Evolutionary conservation across 2,888 invertebrate species (phyloP).

Genomic region (Tyria jacobaeae): DNA sequence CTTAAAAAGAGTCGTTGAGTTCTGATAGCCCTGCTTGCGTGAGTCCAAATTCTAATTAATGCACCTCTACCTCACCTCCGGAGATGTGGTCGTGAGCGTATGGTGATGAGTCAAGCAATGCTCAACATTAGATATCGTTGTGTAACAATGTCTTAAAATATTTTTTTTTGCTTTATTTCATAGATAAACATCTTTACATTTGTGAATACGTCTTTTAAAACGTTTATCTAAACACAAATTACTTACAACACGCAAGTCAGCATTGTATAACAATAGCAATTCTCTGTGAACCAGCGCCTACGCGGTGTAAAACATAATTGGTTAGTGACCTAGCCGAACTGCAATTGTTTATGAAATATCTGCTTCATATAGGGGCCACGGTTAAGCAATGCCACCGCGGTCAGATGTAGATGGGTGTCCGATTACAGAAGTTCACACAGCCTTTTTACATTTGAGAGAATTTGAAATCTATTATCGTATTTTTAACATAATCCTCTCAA

Average conservation of each 20-base stretch:
- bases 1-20: too few relatives aligned
- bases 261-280: constrained; percentile 13
- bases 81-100: too few relatives aligned
- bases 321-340: constrained; percentile 7
- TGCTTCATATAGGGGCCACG: background rate
- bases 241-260: background rate
- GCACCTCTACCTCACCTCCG: too few relatives aligned
- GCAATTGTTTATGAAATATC: constrained; percentile 6
- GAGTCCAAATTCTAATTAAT: too few relatives aligned
- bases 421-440: background rate
- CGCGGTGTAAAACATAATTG: constrained; percentile 4
- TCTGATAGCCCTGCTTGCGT: too few relatives aligned
- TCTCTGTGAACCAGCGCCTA: constrained; percentile 8
- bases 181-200: background rate
- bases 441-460: background rate
- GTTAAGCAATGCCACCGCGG: background rate
- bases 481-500: too few relatives aligned
- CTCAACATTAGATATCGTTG: background rate
- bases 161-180: background rate
- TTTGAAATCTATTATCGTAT: too few relatives aligned
- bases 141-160: background rate
- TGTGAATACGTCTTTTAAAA: background rate
- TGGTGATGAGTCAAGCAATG: too few relatives aligned
- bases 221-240: constrained; percentile 6
- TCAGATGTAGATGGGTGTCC: background rate